phyloP scores from a whole-genome alignment of 2,888 invertebrate species.

The Oxyteleia sp. region DNA sequence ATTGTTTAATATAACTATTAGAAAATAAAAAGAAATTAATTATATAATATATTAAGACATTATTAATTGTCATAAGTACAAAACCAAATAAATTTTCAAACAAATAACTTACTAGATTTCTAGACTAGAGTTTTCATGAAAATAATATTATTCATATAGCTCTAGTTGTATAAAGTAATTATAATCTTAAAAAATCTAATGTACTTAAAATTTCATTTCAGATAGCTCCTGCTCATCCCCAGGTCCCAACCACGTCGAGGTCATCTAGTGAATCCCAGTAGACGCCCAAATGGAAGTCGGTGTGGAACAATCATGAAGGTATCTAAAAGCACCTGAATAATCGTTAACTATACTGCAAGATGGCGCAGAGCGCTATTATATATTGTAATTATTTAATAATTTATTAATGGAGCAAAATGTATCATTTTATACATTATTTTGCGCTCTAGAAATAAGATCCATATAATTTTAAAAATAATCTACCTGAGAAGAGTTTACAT shows the following conservation, averaged over 20 bases:
- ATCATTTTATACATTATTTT: too few relatives aligned
- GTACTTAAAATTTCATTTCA: not conserved
- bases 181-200: not conserved
- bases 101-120: too few relatives aligned
- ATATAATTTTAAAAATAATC: too few relatives aligned
- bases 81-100: too few relatives aligned
- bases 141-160: not conserved
- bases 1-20: too few relatives aligned
- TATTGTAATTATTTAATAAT: not conserved
- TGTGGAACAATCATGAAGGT: slow-evolving; percentile 1
- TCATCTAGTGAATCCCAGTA: not conserved
- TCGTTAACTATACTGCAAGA: slow-evolving; percentile 1
- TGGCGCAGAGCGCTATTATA: not conserved
- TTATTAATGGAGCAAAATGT: not conserved
- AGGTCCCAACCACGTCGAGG: slow-evolving; percentile 6
- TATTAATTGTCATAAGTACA: too few relatives aligned
- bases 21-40: too few relatives aligned
- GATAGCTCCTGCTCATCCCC: not conserved
- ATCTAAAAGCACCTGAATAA: slow-evolving; percentile 1
- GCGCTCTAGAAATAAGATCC: too few relatives aligned
- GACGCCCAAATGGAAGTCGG: not conserved
- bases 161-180: not conserved
- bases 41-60: too few relatives aligned
- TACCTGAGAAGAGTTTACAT: too few relatives aligned
- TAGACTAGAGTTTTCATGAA: too few relatives aligned